Percentiles rank a stretch among this genome's conserved stretches.
These are phyloP conservation scores for Haliclystus octoradiatus DNA, from an alignment of 30 jellyfish, hydroid and myxozoan species.

Conservation along the genomic window DNA sequence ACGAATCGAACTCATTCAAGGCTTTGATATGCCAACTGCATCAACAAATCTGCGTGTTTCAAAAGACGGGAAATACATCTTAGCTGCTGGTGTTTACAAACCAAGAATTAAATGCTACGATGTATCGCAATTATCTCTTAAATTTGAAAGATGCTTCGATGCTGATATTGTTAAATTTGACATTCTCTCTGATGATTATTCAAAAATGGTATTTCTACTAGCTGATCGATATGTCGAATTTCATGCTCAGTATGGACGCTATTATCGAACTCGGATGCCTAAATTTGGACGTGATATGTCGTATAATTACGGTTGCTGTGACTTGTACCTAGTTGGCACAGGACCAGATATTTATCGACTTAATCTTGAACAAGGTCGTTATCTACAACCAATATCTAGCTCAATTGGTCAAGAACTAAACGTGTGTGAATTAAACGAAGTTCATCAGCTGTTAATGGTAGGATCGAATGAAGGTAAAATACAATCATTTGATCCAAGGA, in stretches of 20 bases:
- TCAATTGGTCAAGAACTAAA: constrained; percentile 45
- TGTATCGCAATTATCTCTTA: constrained; percentile 66
- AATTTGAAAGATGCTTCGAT: constrained; percentile 94
- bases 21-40: constrained; percentile 98
- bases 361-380: constrained; percentile 92
- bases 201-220: constrained; percentile 77
- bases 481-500: constrained; percentile 86
- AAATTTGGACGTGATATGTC: constrained; percentile 94
- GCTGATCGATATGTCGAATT: constrained; percentile 90
- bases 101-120: constrained; percentile 92
- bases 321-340: constrained; percentile 79
- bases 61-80: constrained; percentile 65
- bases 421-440: constrained; percentile 79
- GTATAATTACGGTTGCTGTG: constrained; percentile 85
- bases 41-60: constrained; percentile 60
- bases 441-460: constrained; percentile 71
- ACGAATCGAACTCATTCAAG: constrained; percentile 94
- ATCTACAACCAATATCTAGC: constrained; percentile 59
- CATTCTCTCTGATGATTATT: constrained; percentile 84
- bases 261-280: constrained; percentile 98
- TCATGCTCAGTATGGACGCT: constrained; percentile 97
- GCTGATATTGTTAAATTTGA: constrained; percentile 83
- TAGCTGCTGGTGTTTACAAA: constrained; percentile 89
- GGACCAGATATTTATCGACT: constrained; percentile 86
- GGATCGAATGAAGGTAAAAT: constrained; percentile 88